phyloP scores from a whole-genome alignment of 2,113 vertebrate genomes.

The Anguilla rostrata region DNA sequence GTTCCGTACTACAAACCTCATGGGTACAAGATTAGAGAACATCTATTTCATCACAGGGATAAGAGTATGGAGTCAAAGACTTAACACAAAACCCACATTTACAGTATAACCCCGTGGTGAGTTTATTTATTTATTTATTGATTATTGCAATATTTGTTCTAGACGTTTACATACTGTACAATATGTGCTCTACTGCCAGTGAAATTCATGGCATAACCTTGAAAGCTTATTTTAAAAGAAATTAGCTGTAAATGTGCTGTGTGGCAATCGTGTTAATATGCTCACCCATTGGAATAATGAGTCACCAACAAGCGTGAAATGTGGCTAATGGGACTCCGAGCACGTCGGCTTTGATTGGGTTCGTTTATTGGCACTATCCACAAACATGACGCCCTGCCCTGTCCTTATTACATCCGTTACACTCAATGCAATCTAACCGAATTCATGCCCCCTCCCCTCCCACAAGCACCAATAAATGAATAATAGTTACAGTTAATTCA shows the following conservation, averaged over 20 bases:
- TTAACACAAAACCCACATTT: background rate
- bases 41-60: background rate
- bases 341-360: background rate
- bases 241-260: background rate
- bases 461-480: conserved; percentile 22
- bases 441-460: no score
- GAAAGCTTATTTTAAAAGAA: background rate
- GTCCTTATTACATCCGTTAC: conserved; percentile 32
- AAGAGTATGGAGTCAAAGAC: background rate
- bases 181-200: background rate
- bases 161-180: no score
- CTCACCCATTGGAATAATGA: background rate
- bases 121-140: background rate
- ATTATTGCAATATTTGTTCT: background rate
- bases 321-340: background rate
- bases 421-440: conserved; percentile 23
- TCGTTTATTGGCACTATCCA: background rate
- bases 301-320: background rate
- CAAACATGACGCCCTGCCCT: background rate
- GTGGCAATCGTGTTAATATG: background rate
- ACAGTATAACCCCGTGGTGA: background rate
- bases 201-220: background rate
- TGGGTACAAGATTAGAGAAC: background rate
- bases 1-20: background rate
- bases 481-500: conserved; percentile 41